These are phyloP conservation scores for Operophtera brumata DNA, from an alignment of 2,888 invertebrate genomes.

Conservation along the genomic window DNA sequence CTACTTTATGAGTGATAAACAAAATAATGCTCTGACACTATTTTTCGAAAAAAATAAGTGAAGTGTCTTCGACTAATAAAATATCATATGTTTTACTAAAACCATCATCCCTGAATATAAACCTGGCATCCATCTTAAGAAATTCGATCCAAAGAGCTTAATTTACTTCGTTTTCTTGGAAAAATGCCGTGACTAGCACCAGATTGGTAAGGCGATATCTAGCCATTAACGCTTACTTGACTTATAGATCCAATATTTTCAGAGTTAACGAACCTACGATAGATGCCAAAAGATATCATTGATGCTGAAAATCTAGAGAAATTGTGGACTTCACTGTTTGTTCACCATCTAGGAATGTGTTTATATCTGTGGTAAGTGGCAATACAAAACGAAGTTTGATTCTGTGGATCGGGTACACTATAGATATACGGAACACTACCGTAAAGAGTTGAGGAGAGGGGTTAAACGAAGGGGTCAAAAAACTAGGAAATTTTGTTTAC, in stretches of 20 bases:
- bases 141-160: constrained; percentile 17
- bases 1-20: too few relatives aligned
- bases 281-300: constrained; percentile 2
- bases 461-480: too few relatives aligned
- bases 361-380: too few relatives aligned
- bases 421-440: too few relatives aligned
- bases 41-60: not conserved
- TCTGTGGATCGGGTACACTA: too few relatives aligned
- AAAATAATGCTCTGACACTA: too few relatives aligned
- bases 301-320: too few relatives aligned
- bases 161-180: constrained; percentile 21
- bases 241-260: constrained; percentile 52
- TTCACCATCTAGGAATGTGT: too few relatives aligned
- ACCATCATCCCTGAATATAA: constrained; percentile 4
- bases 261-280: constrained; percentile 47
- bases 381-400: too few relatives aligned
- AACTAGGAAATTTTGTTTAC: too few relatives aligned
- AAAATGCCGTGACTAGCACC: constrained; percentile 20
- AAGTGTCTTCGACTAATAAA: not conserved
- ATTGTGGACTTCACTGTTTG: not conserved
- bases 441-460: too few relatives aligned
- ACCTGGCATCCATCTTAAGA: constrained; percentile 11
- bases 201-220: constrained; percentile 49
- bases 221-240: constrained; percentile 50
- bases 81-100: constrained; percentile 13